Conservation (phyloP, 2,113 vertebrate genomes). For the Thalassoma bifasciatum region DNA sequence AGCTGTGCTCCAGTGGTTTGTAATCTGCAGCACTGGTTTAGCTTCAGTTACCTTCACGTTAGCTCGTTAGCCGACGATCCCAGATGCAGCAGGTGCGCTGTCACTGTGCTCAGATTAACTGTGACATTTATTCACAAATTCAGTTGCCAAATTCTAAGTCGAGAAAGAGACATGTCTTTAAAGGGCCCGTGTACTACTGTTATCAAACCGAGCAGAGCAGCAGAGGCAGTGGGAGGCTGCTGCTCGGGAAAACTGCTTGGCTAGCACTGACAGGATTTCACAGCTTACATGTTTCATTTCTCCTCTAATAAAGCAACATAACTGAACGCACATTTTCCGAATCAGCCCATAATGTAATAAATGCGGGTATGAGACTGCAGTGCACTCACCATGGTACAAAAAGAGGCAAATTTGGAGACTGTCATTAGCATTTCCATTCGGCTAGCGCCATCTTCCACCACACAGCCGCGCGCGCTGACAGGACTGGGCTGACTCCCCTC, state of each 20-base stretch:
- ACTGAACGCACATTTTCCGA: background rate
- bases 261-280: conserved; percentile 54
- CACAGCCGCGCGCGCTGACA: conserved; percentile 83
- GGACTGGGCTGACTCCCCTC: conserved; percentile 71
- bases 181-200: background rate
- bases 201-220: conserved; percentile 1
- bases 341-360: too few species aligned
- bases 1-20: conserved; percentile 53
- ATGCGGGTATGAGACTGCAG: background rate
- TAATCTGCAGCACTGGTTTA: conserved; percentile 48
- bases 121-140: background rate
- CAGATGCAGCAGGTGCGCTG: conserved; percentile 71
- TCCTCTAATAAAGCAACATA: background rate
- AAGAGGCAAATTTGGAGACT: conserved; percentile 97
- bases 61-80: conserved; percentile 65
- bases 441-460: conserved; percentile 95
- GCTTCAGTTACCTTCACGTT: conserved; percentile 51
- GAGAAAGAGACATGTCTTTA: background rate
- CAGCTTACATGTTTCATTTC: conserved; percentile 28
- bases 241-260: conserved; percentile 70
- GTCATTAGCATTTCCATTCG: conserved; percentile 99
- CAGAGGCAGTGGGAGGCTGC: conserved; percentile 69
- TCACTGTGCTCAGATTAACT: conserved; percentile 26
- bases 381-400: conserved; percentile 96
- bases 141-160: background rate